Base-by-base conservation (phyloP, 1,140 invertebrate genomes). In the Pachypeltis micranthus region DNA sequence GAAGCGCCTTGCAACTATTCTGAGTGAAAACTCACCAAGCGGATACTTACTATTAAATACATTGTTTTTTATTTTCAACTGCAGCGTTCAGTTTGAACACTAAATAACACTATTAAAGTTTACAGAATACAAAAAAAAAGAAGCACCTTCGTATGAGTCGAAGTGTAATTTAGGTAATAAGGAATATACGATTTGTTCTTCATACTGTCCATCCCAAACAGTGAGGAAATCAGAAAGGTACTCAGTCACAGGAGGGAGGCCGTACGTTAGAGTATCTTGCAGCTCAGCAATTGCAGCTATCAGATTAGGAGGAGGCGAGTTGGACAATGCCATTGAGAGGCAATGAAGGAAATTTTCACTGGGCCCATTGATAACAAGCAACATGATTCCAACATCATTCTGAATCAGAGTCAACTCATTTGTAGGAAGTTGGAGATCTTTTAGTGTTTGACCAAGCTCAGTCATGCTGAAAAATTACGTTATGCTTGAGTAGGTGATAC, bases 381-480 rank as follows among this genome's bases (percentile, higher is more conserved):
- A 29, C 57, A 59, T 28, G 28, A 59, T 31, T 2, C 57, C 57
- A n/a, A 19, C 57, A 4, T 59, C 27, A 2, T 16, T 29, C n/a
- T 27, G 29, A 2, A 59, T 10, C n/a, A 59, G 25, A 4, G 57
- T 14, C 28, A 59, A 59, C 27, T 59, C 57, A 19, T 59, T 59
- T 2, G n/a, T 19, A 1, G 57, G 57, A 2, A 59, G n/a, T 51
- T 51, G 10, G 47, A 51, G 47, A 4, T 4, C 3, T 14, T 51
- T 21, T 21, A 51, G 47, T 21, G 47, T 4, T 21, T 21, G 12
- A 51, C 47, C 47, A 3, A 51, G 19, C 47, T 51, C 47, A 4
- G 23, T 51, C 47, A 51, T 51, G 19, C 47, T 51, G 47, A 51
- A 51, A 51, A n/a, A n/a, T n/a, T n/a, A n/a, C n/a, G n/a, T n/a